These are phyloP conservation scores for Holacanthella duospinosa DNA, from an alignment of 2,888 invertebrate genomes.

Conservation along the genomic window DNA sequence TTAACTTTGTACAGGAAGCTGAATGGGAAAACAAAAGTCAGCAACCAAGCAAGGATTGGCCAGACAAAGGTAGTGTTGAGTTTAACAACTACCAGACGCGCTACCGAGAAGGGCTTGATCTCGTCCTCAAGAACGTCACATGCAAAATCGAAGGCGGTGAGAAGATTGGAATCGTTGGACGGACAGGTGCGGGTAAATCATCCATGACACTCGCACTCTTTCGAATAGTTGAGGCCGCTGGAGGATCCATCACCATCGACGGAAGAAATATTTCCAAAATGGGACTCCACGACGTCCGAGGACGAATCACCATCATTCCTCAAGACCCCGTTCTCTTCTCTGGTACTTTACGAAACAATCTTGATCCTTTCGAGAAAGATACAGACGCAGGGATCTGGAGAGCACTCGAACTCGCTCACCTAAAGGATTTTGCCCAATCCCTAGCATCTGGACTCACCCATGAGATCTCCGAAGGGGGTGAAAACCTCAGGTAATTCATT, in stretches of 20 bases:
- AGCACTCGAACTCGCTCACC: conserved; percentile 47
- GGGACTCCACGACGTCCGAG: conserved; percentile 74
- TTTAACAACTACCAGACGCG: conserved; percentile 73
- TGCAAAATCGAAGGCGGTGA: conserved; percentile 71
- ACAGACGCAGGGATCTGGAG: conserved; percentile 48
- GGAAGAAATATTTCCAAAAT: conserved; percentile 66
- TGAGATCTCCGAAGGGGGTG: conserved; percentile 42
- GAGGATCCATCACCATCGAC: conserved; percentile 73
- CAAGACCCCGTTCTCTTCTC: conserved; percentile 51
- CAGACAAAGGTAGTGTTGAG: conserved; percentile 63
- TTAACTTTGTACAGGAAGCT: too few species aligned
- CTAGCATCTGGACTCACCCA: conserved; percentile 38
- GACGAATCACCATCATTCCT: conserved; percentile 67
- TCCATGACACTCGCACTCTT: conserved; percentile 77
- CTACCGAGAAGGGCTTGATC: conserved; percentile 74
- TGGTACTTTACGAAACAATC: conserved; percentile 48
- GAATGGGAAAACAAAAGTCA: conserved; percentile 56
- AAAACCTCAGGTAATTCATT: conserved; percentile 38
- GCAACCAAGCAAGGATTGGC: conserved; percentile 64
- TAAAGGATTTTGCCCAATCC: conserved; percentile 40
- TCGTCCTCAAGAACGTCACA: conserved; percentile 69
- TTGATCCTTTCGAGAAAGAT: conserved; percentile 48
- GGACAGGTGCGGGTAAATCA: conserved; percentile 85
- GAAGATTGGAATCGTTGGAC: conserved; percentile 47
- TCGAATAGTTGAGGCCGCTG: conserved; percentile 75